Evolutionary conservation across 2,888 invertebrate species (phyloP), one percentile per base, ranked within the genome.

Genomic region (Drosophila meridiana): DNA sequence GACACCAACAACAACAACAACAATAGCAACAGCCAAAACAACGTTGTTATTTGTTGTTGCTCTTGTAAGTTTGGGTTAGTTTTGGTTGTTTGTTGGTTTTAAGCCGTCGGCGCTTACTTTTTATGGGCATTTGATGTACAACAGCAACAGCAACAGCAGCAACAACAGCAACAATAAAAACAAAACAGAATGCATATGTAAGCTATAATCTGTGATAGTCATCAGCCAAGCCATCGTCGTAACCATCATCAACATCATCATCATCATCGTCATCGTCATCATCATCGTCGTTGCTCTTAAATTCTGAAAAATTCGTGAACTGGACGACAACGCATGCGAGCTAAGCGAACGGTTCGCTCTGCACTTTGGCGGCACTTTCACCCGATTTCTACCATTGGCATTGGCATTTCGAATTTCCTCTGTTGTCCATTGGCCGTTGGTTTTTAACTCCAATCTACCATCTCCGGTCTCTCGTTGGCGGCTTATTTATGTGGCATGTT

Each of bases 401-500:
- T 89, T 80, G 87, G 81, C 78, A 83, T 87, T 83, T 86, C 88
- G 77, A 82, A 85, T 85, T 82, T 87, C 83, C 88, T 87, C 82
- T 79, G 61, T 63, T 79, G 61, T 63, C 70, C 78, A 64, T 60
- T 57, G 62, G 48, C 42, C 43, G 50, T 50, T 60, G 50, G 60
- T 50, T 50, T 60, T 60, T 38, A 36, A 14, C 26, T 60, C 42
- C 48, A 57, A 62, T 76, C 70, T 61, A 20, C 56, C 56, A 57
- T 71, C 59, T 62, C 62, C 57, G 63, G 45, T 63, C 26, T 47
- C 34, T 43, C 43, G 28, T 32, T 50, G 64, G 65, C 64, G 71
- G 77, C 85, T 87, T 89, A 85, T 86, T 86, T 86, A 86, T 86
- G 88, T 89, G 86, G 90, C 86, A 89, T 82, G 90, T 75, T 80